Conservation (phyloP, 2,113 vertebrate species). For the Platichthys stellatus region DNA sequence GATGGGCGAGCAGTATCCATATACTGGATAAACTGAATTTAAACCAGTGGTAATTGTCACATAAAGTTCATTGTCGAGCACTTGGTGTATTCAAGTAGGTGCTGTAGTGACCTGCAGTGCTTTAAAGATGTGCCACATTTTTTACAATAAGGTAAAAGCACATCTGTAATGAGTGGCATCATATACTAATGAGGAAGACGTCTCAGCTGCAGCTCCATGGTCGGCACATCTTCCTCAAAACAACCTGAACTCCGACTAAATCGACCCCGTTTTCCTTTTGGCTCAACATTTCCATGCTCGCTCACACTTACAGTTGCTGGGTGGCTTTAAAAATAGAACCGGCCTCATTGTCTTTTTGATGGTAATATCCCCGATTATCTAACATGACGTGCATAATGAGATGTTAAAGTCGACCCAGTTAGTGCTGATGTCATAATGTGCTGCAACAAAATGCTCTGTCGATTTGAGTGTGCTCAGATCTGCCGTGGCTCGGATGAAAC, state of each 20-base stretch:
- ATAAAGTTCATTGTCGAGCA: background rate
- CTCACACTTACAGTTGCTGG: background rate
- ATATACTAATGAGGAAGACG: too few species aligned
- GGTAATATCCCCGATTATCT: background rate
- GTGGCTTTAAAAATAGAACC: background rate
- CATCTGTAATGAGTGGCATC: too few species aligned
- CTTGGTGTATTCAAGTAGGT: background rate
- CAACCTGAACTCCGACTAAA: background rate
- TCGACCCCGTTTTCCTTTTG: accelerated
- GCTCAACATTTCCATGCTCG: background rate
- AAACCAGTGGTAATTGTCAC: background rate
- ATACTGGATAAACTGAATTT: background rate
- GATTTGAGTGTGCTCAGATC: conserved; percentile 10
- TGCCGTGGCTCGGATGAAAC: conserved; percentile 11
- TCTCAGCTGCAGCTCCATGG: too few species aligned
- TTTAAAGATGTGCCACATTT: background rate
- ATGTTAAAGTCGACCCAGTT: conserved; percentile 1
- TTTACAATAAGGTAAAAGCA: too few species aligned
- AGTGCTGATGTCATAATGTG: background rate
- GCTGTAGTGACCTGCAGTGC: background rate
- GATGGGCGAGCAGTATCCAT: background rate
- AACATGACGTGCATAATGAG: background rate
- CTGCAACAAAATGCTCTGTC: background rate
- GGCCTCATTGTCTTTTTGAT: background rate
- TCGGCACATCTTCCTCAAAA: too few species aligned